Base-by-base conservation (phyloP, 2,797 vertebrate species). In the Spea hammondii region DNA sequence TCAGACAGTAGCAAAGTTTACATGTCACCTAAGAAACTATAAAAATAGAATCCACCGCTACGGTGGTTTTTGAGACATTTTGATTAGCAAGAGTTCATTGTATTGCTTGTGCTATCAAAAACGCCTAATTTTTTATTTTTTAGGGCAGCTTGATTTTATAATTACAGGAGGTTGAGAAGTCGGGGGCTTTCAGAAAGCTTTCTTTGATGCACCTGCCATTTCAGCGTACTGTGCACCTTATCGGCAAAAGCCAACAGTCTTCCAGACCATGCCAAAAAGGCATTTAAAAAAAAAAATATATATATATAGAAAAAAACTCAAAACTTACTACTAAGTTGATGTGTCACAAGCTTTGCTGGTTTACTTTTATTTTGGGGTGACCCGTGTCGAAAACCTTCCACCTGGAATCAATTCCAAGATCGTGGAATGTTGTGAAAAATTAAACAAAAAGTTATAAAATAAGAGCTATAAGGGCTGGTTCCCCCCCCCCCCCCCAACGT, bases 361-460 rank as follows among this genome's bases (percentile, higher is more conserved):
- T 89, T 32, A 32, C 32, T 32, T 32, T 32, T 32, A 32, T 86
- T 91, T 86, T 45, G 49, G 12, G 69, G 73, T 72, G 62, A 76
- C 86, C 85, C 88, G 86, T 32, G 83, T 86, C 88, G 87, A 88
- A 89, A 85, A 83, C 83, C 84, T 84, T 82, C 86, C 74, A 75
- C 90, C 89, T 89, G 79, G 86, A 85, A 86, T 89, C 89, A 90
- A 89, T 89, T 88, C 88, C 88, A 91, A 92, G 86, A 86, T 87
- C 86, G 84, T 87, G 91, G 92, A 94, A 92, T 91, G 91, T 91
- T 87, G 91, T 91, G 89, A 91, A 90, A 89, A 88, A 91, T 86
- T 85, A 87, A 88, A 87, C 8, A 68, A 17, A 55, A 74, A 54
- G 88, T 86, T 89, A 92, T 88, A 90, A 92, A 91, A 87, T 91